Conservation (phyloP, 2,888 invertebrate genomes). For the Catocala fraxini region DNA sequence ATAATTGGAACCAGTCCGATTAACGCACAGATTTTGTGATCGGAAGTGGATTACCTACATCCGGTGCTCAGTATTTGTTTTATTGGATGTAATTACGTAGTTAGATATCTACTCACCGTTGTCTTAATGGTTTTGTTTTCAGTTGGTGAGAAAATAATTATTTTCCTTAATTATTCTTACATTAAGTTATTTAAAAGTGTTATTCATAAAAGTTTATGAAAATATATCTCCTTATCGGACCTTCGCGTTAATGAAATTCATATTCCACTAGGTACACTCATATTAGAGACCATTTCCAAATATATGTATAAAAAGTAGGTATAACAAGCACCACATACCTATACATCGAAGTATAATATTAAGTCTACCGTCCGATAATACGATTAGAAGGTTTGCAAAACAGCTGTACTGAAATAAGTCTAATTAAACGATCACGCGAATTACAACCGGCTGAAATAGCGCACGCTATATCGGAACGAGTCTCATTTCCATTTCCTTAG, state of each 20-base stretch:
- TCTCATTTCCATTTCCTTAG: background rate
- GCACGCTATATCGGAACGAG: background rate
- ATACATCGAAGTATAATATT: no score
- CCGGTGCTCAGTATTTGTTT: constrained; percentile 13
- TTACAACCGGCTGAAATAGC: constrained; percentile 14
- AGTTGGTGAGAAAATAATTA: background rate
- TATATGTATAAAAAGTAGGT: no score
- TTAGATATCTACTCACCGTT: background rate
- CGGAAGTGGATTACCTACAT: constrained; percentile 38
- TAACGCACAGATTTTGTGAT: constrained; percentile 60
- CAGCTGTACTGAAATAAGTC: constrained; percentile 16
- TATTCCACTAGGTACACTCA: no score
- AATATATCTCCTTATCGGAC: no score
- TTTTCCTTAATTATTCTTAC: no score
- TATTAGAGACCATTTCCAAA: no score
- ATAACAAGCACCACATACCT: no score
- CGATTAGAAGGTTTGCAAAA: constrained; percentile 14
- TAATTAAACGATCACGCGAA: constrained; percentile 19
- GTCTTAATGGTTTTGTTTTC: background rate
- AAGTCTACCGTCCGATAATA: constrained; percentile 8
- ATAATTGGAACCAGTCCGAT: constrained; percentile 61
- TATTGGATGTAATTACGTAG: constrained; percentile 21
- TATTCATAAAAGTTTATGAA: no score
- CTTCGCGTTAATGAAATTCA: no score
- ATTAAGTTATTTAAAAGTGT: no score